Base-by-base conservation (phyloP, 2,888 invertebrate species). In the Eristalis tenax region DNA sequence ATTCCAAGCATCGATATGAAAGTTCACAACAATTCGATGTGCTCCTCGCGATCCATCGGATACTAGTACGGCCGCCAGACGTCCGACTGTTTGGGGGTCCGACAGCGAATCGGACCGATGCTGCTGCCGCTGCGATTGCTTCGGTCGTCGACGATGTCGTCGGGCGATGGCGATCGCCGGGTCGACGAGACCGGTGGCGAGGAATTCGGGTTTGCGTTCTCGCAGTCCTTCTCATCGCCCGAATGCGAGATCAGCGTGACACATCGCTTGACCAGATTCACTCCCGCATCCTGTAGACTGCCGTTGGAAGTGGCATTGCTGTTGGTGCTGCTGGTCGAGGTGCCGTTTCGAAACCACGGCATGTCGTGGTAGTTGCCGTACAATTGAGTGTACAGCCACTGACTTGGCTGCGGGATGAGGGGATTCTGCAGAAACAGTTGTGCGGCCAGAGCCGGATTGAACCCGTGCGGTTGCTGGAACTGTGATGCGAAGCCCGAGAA, bases 61-160 rank as follows among this genome's bases (percentile, higher is more conserved):
- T 91, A 92, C 92, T 93, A 96, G 93, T 96, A 96, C 18, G 96
- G 96, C 91, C 96, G 94, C 96, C 96, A 96, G 80, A 96, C 96
- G 90, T 96, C 96, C 1, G 95, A 94, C 77, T 95, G 90, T 91
- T 92, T 94, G 91, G 91, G 94, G 89, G 91, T 92, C 89, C 92
- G 91, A 66, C 92, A 92, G 73, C 93, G 93, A 77, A 93, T 93
- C 76, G 93, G 92, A 71, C 93, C 93, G 74, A 91, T 89, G 43
- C 88, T 84, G 26, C 88, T 80, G 28, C 77, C 68, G 61, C 88
- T 84, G 59, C 79, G 83, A 75, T 89, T 88, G 35, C 89, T 87
- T 50, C 84, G 50, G 15, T 88, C 86, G 66, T 92, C 93, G 32
- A 92, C 91, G 0, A 92, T 92, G 83, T 92, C 92, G 28, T 95